Conservation (phyloP, 2,888 invertebrate species). For the Toxonevra muliebris region DNA sequence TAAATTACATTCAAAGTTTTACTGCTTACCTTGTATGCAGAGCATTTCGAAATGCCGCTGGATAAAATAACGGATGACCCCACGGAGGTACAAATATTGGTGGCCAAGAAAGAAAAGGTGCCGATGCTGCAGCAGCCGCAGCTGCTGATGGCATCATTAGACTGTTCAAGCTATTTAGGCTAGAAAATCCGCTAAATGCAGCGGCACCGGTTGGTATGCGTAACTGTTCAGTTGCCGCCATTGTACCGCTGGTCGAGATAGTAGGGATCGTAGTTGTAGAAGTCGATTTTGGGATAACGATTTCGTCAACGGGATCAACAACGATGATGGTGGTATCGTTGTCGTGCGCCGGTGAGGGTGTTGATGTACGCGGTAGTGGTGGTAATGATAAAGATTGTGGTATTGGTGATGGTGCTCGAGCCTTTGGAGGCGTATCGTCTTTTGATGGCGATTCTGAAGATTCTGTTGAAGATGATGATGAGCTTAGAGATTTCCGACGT, state of each 20-base stretch:
- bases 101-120: constrained; percentile 79
- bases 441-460: constrained; percentile 26
- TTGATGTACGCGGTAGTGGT: constrained; percentile 50
- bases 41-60: constrained; percentile 76
- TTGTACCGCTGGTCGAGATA: constrained; percentile 36
- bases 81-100: constrained; percentile 76
- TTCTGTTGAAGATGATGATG: constrained; percentile 23
- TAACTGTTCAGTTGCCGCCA: constrained; percentile 52
- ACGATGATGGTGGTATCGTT: not conserved
- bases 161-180: constrained; percentile 60
- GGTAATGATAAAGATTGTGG: constrained; percentile 50
- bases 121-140: constrained; percentile 71
- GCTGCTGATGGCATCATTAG: constrained; percentile 66
- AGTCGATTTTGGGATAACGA: not conserved
- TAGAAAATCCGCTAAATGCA: constrained; percentile 58
- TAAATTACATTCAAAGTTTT: not conserved
- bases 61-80: constrained; percentile 79
- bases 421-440: constrained; percentile 40
- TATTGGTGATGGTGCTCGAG: constrained; percentile 40
- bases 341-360: constrained; percentile 44
- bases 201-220: constrained; percentile 60
- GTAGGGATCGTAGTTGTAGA: constrained; percentile 33
- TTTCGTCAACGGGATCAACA: no score
- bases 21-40: constrained; percentile 77
- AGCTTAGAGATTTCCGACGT: constrained; percentile 50